Conservation (phyloP, 2,888 invertebrate species). For the Acleris holmiana region DNA sequence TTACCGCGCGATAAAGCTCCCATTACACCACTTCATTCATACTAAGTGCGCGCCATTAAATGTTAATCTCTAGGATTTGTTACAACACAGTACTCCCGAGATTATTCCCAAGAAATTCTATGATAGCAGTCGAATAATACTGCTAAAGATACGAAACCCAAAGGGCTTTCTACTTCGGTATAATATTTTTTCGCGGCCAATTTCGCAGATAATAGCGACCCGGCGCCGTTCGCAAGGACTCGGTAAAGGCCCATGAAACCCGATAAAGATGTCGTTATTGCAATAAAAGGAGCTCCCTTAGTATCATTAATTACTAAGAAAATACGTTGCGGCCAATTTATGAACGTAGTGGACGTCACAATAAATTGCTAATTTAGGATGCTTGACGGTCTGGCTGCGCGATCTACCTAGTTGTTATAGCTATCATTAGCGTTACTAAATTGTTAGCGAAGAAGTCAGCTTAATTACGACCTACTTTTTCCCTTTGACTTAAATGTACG, state of each 20-base stretch:
- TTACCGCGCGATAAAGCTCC: constrained; percentile 66
- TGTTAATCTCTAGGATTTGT: constrained; percentile 65
- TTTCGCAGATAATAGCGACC: constrained; percentile 47
- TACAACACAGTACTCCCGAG: constrained; percentile 51
- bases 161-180: constrained; percentile 41
- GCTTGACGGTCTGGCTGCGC: constrained; percentile 45
- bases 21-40: constrained; percentile 70
- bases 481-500: not conserved
- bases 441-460: too few species aligned
- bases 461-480: too few species aligned
- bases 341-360: constrained; percentile 63
- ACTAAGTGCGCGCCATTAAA: constrained; percentile 65
- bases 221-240: constrained; percentile 42
- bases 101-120: constrained; percentile 47
- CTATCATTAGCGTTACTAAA: too few species aligned
- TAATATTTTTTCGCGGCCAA: constrained; percentile 47
- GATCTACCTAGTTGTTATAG: too few species aligned
- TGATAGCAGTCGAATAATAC: constrained; percentile 31
- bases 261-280: constrained; percentile 71
- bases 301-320: constrained; percentile 67
- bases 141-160: constrained; percentile 13
- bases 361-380: constrained; percentile 70
- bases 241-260: constrained; percentile 57
- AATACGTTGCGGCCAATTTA: constrained; percentile 69
- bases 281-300: constrained; percentile 65